phyloP scores from a whole-genome alignment of 2,888 invertebrate genomes.

The Pomacea canaliculata region DNA sequence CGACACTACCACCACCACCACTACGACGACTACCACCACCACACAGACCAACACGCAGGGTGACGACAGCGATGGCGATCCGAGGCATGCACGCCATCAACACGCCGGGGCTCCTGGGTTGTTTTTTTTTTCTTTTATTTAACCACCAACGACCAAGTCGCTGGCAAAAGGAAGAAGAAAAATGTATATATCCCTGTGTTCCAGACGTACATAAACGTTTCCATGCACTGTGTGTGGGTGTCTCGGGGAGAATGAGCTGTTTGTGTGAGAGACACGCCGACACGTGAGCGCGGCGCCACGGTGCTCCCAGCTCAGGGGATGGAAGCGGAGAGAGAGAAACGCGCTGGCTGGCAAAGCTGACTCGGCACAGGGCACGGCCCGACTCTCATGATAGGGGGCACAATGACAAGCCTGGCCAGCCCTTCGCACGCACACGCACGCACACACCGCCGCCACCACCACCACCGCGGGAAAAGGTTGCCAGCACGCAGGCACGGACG shows the following conservation, averaged over 20 bases:
- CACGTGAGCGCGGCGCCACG: not conserved
- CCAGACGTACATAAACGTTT: not conserved
- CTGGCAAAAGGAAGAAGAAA: too few species aligned
- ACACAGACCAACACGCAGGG: too few species aligned
- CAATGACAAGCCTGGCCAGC: slow-evolving; percentile 15
- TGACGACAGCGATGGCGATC: too few species aligned
- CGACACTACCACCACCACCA: too few species aligned
- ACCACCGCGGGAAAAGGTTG: not conserved
- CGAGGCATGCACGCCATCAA: too few species aligned
- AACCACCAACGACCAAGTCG: too few species aligned
- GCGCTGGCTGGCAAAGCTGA: not conserved
- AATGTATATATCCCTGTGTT: not conserved
- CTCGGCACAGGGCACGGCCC: slow-evolving; percentile 2
- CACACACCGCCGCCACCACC: not conserved
- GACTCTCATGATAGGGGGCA: slow-evolving; percentile 4
- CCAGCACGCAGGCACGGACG: not conserved
- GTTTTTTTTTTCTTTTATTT: too few species aligned
- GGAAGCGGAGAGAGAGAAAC: not conserved
- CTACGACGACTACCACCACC: too few species aligned
- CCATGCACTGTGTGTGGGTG: slow-evolving; percentile 10
- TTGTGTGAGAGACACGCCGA: not conserved
- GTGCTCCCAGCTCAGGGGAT: not conserved
- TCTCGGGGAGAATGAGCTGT: too few species aligned
- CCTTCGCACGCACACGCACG: slow-evolving; percentile 9
- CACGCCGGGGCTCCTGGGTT: too few species aligned